These are phyloP conservation scores for Harmothoe impar DNA, from an alignment of 2,888 invertebrate genomes.

Conservation along the genomic window DNA sequence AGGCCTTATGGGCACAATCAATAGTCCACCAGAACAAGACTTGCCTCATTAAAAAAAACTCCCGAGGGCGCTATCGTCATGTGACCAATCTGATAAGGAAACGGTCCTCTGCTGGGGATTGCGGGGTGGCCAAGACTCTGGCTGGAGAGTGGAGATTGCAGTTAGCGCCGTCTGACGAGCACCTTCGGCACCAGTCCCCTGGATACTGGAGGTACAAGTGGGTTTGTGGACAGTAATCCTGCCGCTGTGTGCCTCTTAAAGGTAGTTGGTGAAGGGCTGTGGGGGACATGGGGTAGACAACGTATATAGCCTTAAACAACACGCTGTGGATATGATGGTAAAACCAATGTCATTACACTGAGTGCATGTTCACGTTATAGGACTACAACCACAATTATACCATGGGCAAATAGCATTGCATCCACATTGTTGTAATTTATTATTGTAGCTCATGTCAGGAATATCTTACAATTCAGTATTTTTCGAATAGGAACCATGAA, in stretches of 20 bases:
- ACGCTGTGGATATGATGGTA: too few relatives aligned
- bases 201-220: background rate
- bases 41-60: slow-evolving; percentile 4
- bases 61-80: slow-evolving; percentile 20
- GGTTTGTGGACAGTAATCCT: background rate
- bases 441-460: too few relatives aligned
- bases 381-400: too few relatives aligned
- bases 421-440: too few relatives aligned
- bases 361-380: too few relatives aligned
- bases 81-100: slow-evolving; percentile 47
- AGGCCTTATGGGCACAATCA: slow-evolving; percentile 57
- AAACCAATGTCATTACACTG: too few relatives aligned
- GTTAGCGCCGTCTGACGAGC: background rate
- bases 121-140: background rate
- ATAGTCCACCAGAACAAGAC: slow-evolving; percentile 38
- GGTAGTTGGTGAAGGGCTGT: background rate
- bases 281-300: too few relatives aligned
- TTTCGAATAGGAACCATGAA: too few relatives aligned
- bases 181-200: background rate
- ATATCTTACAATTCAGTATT: too few relatives aligned
- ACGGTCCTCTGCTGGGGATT: slow-evolving; percentile 1
- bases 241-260: background rate
- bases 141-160: slow-evolving; percentile 6
- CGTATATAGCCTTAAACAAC: too few relatives aligned
- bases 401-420: too few relatives aligned